A percentile compares a stretch with the other conserved stretches of the same genome.
Conservation (phyloP, 2,113 vertebrate species). For the Gallinago undulata region DNA sequence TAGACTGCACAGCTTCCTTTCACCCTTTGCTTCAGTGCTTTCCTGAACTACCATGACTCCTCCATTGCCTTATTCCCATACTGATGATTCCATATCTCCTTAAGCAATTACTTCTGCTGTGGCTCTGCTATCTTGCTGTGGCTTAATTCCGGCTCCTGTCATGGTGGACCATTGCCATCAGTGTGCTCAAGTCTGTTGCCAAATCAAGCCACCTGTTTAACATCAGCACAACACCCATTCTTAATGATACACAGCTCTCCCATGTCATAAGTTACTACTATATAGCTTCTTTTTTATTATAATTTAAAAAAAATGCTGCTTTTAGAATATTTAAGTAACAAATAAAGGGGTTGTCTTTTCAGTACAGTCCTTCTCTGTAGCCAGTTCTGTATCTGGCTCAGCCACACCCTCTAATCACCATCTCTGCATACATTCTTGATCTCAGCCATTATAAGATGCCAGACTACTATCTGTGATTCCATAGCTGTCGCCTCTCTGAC, state of each 20-base stretch:
- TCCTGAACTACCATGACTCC: background rate
- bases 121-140: background rate
- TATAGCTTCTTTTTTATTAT: background rate
- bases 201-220: background rate
- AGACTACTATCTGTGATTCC: background rate
- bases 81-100: background rate
- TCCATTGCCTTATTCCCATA: fast-evolving
- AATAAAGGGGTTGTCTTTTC: background rate
- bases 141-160: background rate
- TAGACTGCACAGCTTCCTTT: background rate
- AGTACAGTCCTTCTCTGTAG: background rate
- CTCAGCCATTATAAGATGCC: background rate
- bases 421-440: background rate
- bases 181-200: background rate
- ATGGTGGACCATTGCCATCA: background rate
- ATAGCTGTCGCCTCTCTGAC: background rate
- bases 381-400: background rate
- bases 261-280: fast-evolving
- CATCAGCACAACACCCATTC: background rate
- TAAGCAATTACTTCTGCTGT: background rate
- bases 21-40: background rate
- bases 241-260: fast-evolving
- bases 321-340: fast-evolving
- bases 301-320: background rate
- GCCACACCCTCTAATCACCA: constrained; percentile 36